Evolutionary conservation across 2,888 invertebrate species (phyloP).

Genomic region (Oligia latruncula): DNA sequence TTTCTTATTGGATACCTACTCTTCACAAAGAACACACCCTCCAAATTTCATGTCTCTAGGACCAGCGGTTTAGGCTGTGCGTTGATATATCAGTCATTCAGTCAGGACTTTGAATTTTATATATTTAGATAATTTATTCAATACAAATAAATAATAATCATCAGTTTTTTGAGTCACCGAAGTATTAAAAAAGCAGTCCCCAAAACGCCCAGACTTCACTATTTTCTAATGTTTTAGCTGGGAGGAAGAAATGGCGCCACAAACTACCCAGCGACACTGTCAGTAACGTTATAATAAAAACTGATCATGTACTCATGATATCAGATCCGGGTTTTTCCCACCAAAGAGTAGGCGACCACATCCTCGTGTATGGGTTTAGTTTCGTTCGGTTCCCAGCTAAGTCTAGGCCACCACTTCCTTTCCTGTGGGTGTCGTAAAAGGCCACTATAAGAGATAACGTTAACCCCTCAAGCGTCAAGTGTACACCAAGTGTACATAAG

Average conservation of each 20-base stretch:
- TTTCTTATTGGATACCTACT: too few species aligned
- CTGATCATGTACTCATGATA: neutral
- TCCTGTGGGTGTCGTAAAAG: conserved; percentile 27
- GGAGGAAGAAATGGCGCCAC: neutral
- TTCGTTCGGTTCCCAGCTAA: neutral
- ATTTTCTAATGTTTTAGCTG: neutral
- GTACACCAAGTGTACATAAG: too few species aligned
- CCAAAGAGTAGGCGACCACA: conserved; percentile 41
- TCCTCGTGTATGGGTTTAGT: conserved; percentile 21
- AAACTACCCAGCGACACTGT: neutral
- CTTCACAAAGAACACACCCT: too few species aligned
- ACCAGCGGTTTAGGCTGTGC: too few species aligned
- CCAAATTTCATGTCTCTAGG: too few species aligned
- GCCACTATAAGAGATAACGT: neutral
- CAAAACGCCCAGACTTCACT: neutral
- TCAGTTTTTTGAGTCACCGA: neutral
- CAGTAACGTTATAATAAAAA: neutral
- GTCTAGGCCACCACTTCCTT: conserved; percentile 37
- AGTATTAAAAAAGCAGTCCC: neutral
- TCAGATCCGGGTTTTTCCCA: neutral
- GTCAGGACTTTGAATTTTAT: too few species aligned
- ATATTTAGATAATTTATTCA: neutral
- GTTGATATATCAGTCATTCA: too few species aligned
- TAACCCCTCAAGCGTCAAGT: too few species aligned
- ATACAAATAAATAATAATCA: neutral